phyloP scores from a whole-genome alignment of 2,113 vertebrate genomes.

The Corythornis cristatus region DNA sequence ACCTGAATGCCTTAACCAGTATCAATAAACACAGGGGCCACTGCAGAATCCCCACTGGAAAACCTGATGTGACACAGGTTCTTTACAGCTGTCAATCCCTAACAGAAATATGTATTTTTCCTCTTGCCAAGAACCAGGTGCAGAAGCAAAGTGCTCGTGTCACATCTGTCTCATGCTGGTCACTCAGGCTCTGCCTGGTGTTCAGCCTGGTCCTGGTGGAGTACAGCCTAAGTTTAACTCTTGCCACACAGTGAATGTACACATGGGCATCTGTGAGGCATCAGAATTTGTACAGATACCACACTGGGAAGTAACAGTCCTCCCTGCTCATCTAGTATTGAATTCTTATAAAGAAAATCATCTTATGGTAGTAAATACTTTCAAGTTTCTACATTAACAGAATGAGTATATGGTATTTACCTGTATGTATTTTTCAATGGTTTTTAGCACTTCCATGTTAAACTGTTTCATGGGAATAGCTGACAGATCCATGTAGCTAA shows the following conservation, averaged over 20 bases:
- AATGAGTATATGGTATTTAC: constrained; percentile 68
- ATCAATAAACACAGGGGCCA: background rate
- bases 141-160: background rate
- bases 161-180: background rate
- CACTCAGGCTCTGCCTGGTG: background rate
- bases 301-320: background rate
- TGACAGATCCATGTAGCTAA: constrained; percentile 95
- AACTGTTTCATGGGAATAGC: constrained; percentile 93
- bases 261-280: background rate
- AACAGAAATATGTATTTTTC: background rate
- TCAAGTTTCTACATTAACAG: background rate
- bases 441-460: constrained; percentile 94
- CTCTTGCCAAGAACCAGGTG: background rate
- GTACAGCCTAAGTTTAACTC: background rate
- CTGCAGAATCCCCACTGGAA: background rate
- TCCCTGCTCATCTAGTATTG: background rate
- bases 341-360: background rate
- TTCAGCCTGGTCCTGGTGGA: background rate
- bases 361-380: background rate
- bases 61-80: background rate
- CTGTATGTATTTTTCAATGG: constrained; percentile 97
- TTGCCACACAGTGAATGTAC: background rate
- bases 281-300: background rate
- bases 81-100: background rate
- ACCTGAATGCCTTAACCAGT: background rate